Evolutionary conservation across 2,888 invertebrate genomes (phyloP), one percentile per base, ranked within the genome.

Genomic region (Frankliniella fusca): DNA sequence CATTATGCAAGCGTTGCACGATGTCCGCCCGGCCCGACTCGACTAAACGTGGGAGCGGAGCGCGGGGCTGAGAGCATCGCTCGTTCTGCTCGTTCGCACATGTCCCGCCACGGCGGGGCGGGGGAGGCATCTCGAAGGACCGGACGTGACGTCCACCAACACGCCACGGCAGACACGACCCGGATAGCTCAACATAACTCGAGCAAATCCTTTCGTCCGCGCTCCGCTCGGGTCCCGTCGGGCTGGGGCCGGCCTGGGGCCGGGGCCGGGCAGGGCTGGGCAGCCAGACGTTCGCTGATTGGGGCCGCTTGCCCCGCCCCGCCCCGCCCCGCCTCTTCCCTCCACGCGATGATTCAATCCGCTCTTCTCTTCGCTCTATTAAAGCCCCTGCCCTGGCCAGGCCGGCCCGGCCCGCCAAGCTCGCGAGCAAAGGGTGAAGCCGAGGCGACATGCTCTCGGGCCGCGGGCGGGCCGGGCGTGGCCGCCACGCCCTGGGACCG

Each of bases 121-220:
- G 70, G 81, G 82, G 61, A 38, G 48, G 27, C 48, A 82, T 82
- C 81, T 81, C 61, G 81, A 80, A 83, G 65, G 23, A 82, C 70
- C 65, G 48, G 81, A 83, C 83, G 82, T 83, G 83, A 80, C 82
- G 83, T 61, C 82, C 80, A 80, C 65, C 81, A 23, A 70, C 48
- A 10, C 70, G 70, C n/a, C 70, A 11, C 11, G 61, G 83, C 80
- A 83, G 82, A n/a, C 80, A 28, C 48, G 80, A 38, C 54, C 2
- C 27, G 82, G 49, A 50, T 50, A 80, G 70, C 70, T 9, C 70
- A 76, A 76, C 70, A 23, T 76, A 27, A 76, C 70, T 76, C 27
- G 27, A 76, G 70, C 70, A 76, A 76, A 76, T 76, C 70, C 70
- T 18, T 18, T 20, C 61, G 20, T 20, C 61, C 61, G 61, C 54